Percentiles rank a stretch among this genome's conserved stretches.
Evolutionary conservation across 2,113 vertebrate genomes (phyloP).

Genomic region (Irena cyanogastra): DNA sequence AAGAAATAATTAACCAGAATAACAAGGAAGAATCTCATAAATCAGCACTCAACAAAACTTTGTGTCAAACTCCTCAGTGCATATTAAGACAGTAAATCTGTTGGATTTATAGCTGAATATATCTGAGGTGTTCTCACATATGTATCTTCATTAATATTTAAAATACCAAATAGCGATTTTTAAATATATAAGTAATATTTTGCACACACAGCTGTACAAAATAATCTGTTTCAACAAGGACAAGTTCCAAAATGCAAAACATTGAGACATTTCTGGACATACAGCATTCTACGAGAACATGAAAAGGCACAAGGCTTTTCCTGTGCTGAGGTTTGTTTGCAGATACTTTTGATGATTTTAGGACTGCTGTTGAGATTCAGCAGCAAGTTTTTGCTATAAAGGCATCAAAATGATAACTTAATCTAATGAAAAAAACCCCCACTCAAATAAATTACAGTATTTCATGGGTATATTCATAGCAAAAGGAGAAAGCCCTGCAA

Average conservation of each 20-base stretch:
- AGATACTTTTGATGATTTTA: not conserved
- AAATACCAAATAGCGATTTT: not conserved
- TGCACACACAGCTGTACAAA: not conserved
- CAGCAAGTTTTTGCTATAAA: not conserved
- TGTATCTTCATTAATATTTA: not conserved
- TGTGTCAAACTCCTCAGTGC: not conserved
- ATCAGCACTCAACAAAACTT: not conserved
- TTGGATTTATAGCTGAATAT: not conserved
- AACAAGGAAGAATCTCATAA: not conserved
- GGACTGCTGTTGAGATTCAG: not conserved
- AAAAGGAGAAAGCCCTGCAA: not conserved
- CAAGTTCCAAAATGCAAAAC: not conserved
- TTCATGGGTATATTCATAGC: not conserved
- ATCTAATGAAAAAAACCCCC: not conserved
- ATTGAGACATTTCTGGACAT: not conserved
- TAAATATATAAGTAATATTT: not conserved
- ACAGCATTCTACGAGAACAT: not conserved
- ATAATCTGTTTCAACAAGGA: not conserved
- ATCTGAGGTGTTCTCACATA: not conserved
- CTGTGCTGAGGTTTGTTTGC: not conserved
- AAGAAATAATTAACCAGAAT: not conserved
- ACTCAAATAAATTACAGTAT: not conserved
- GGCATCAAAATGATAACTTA: not conserved
- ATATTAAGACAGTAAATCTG: not conserved
- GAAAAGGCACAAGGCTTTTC: not conserved